Evolutionary conservation across 1,140 invertebrate genomes (phyloP).

Genomic region (Piezodorus guildinii): DNA sequence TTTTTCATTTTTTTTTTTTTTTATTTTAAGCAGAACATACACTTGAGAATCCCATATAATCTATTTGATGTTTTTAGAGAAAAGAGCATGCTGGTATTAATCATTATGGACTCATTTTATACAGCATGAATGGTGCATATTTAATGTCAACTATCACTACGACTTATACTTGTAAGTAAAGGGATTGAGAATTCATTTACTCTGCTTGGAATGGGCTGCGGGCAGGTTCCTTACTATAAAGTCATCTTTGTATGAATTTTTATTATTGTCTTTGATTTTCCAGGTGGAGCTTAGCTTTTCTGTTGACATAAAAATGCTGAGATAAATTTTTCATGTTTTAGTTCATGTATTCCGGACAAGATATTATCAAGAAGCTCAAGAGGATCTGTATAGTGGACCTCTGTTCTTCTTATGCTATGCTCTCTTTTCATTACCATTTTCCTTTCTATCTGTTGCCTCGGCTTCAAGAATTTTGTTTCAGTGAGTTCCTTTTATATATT

Average conservation of each 20-base stretch:
- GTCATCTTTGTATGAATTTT: no score
- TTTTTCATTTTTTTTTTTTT: neutral
- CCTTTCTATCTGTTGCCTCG: constrained; percentile 52
- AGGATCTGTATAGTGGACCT: constrained; percentile 75
- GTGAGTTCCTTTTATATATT: constrained; percentile 39
- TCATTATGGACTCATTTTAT: constrained; percentile 68
- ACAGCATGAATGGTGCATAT: constrained; percentile 62
- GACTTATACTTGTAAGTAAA: constrained; percentile 57
- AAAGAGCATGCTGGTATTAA: constrained; percentile 15
- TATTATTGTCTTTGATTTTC: no score
- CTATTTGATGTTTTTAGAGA: neutral
- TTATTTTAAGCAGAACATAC: neutral
- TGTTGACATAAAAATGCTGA: no score
- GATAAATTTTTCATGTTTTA: constrained; percentile 31
- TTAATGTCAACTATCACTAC: constrained; percentile 69
- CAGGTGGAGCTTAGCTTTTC: no score
- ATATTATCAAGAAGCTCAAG: constrained; percentile 79
- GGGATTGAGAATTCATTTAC: no score
- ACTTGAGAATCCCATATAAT: neutral
- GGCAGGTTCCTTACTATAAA: no score
- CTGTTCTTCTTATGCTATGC: constrained; percentile 69
- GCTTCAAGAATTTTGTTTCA: constrained; percentile 59
- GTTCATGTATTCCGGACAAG: constrained; percentile 72
- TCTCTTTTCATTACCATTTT: constrained; percentile 66
- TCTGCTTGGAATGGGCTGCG: no score